Percentiles rank a stretch among this genome's conserved stretches.
These are phyloP conservation scores for Zaprionus lineosus DNA, from an alignment of 2,888 invertebrate genomes.

Conservation along the genomic window DNA sequence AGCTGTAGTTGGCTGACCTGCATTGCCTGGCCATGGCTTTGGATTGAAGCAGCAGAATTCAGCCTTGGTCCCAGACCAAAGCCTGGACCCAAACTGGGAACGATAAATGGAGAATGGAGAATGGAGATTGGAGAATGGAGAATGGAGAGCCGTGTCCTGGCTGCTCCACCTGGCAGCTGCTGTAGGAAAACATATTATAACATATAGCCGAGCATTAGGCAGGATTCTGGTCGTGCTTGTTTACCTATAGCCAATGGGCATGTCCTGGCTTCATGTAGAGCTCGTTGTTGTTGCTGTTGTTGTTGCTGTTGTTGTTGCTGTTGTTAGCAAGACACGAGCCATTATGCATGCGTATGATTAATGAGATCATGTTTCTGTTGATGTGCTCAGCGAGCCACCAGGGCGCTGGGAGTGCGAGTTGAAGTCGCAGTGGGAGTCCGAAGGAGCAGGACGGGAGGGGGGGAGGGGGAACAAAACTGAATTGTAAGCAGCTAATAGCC, in stretches of 20 bases:
- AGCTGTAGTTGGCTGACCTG: constrained; percentile 43
- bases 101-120: too few relatives aligned
- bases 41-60: too few relatives aligned
- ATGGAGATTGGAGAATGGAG: too few relatives aligned
- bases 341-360: constrained; percentile 74
- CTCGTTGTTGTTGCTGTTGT: constrained; percentile 20
- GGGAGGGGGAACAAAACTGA: not conserved
- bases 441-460: not conserved
- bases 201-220: constrained; percentile 52
- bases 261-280: constrained; percentile 23
- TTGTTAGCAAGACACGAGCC: constrained; percentile 57
- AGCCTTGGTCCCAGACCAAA: too few relatives aligned
- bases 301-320: constrained; percentile 20
- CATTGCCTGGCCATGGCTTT: constrained; percentile 37
- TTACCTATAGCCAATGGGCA: constrained; percentile 31
- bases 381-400: constrained; percentile 43
- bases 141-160: too few relatives aligned
- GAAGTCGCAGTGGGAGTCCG: too few relatives aligned
- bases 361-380: constrained; percentile 74
- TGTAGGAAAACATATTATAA: constrained; percentile 58
- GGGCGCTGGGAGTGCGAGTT: too few relatives aligned
- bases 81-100: too few relatives aligned
- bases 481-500: constrained; percentile 43
- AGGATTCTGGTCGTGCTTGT: constrained; percentile 5
- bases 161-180: constrained; percentile 18